phyloP scores from a whole-genome alignment of 1,140 invertebrate genomes.

The Pentalonia nigronervosa region DNA sequence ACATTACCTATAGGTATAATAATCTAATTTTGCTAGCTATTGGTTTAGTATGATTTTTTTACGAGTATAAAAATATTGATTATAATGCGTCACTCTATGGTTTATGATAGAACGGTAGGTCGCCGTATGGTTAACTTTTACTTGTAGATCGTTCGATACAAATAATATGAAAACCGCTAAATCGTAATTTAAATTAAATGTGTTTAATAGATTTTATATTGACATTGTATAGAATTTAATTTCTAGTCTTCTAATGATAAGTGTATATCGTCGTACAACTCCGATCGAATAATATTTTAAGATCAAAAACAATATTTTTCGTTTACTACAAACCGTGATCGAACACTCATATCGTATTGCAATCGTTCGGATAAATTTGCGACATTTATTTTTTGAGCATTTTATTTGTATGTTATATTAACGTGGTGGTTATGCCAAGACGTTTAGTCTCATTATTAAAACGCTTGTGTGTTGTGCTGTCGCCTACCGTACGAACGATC shows the following conservation, averaged over 20 bases:
- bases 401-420: neutral
- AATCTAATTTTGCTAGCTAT: neutral
- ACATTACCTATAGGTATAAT: neutral
- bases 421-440: neutral
- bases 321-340: too few relatives aligned
- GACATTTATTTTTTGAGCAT: neutral
- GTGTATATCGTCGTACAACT: too few relatives aligned
- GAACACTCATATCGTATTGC: too few relatives aligned
- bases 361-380: neutral
- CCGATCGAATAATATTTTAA: neutral
- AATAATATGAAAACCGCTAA: neutral
- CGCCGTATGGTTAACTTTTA: neutral
- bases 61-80: neutral
- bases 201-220: neutral
- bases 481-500: constrained; percentile 20
- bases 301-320: neutral
- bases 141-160: neutral
- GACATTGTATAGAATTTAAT: too few relatives aligned
- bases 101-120: neutral
- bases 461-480: neutral
- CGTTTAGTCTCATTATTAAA: neutral
- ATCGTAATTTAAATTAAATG: neutral
- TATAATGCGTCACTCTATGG: neutral
- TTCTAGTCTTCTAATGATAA: neutral
- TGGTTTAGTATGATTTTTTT: neutral